Percentiles rank a stretch among this genome's conserved stretches.
phyloP scores from a whole-genome alignment of 2,888 invertebrate species.

The Machimus rusticus region DNA sequence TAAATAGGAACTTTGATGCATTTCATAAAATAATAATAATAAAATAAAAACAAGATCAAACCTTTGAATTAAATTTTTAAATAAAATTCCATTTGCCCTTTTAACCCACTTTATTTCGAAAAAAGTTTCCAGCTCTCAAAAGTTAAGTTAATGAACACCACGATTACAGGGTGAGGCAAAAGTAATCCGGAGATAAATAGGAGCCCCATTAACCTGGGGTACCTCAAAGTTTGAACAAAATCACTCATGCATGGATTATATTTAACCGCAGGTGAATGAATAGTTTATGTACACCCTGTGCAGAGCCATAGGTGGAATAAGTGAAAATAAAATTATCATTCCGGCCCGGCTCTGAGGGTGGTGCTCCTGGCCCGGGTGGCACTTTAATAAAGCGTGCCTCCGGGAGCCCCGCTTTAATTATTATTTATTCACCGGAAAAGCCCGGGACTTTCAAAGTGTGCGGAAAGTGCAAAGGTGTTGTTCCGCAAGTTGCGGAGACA shows the following conservation, averaged over 20 bases:
- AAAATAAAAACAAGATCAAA: neutral
- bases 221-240: neutral
- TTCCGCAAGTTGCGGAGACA: neutral
- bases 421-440: neutral
- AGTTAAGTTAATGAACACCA: too few species aligned
- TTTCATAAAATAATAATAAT: neutral
- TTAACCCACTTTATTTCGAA: neutral
- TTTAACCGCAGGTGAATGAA: neutral
- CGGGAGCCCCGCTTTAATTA: neutral
- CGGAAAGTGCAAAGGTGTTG: neutral
- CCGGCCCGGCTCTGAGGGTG: neutral
- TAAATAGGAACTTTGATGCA: neutral
- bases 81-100: neutral
- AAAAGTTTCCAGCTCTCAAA: neutral
- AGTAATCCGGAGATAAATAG: neutral
- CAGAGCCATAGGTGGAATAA: neutral
- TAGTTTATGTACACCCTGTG: neutral
- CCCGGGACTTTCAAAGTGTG: neutral
- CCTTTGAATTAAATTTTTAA: neutral
- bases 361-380: neutral
- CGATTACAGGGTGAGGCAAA: neutral
- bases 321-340: neutral
- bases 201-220: neutral
- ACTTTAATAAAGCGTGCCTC: neutral
- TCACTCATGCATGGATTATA: neutral